Evolutionary conservation across 1,140 invertebrate genomes (phyloP).

Genomic region (Halesus radiatus): DNA sequence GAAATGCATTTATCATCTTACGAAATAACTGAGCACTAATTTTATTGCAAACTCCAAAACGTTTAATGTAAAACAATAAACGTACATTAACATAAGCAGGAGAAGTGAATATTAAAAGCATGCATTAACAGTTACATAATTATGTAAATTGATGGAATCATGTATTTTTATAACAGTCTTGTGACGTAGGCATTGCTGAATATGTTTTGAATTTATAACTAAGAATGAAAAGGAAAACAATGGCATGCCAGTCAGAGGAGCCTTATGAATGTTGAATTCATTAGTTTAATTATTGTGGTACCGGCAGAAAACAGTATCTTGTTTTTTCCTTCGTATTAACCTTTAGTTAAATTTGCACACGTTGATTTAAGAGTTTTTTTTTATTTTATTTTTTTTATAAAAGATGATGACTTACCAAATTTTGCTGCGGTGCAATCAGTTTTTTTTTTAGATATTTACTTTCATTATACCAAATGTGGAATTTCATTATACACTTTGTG

Average conservation of each 20-base stretch:
- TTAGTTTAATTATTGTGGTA: conserved; percentile 16
- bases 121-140: conserved; percentile 46
- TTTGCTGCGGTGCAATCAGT: no score
- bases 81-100: conserved; percentile 37
- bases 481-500: no score
- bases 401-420: no score
- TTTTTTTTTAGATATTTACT: no score
- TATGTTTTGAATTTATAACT: conserved; percentile 48
- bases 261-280: conserved; percentile 35
- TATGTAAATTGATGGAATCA: conserved; percentile 47
- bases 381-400: no score
- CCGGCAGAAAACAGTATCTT: no score
- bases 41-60: neutral
- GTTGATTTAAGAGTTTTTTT: no score
- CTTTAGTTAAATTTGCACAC: no score
- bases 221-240: conserved; percentile 48
- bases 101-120: conserved; percentile 41
- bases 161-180: conserved; percentile 42
- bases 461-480: no score
- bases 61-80: conserved; percentile 2
- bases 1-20: no score
- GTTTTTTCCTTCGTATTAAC: no score
- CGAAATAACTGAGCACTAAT: no score
- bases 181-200: conserved; percentile 40
- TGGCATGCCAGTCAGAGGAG: conserved; percentile 35